These are phyloP conservation scores for Diplazon laetatorius DNA, from an alignment of 2,888 invertebrate species.

Conservation along the genomic window DNA sequence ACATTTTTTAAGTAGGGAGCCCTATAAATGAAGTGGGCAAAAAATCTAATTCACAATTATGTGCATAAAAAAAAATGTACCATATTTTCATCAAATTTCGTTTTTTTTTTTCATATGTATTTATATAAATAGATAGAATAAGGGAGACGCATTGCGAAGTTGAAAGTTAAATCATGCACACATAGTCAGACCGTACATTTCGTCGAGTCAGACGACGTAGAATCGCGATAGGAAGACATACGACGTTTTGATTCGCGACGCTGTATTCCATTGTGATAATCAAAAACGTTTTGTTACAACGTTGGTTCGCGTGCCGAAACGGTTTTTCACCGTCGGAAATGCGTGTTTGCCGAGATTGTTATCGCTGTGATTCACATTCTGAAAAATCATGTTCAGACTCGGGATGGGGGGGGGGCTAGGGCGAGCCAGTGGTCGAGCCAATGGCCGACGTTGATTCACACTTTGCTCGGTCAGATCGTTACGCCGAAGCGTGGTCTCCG, in stretches of 20 bases:
- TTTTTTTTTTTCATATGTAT: too few relatives aligned
- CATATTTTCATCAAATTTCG: too few relatives aligned
- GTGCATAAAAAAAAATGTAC: too few relatives aligned
- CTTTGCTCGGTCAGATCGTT: conserved; percentile 42
- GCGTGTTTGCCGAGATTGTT: conserved; percentile 30
- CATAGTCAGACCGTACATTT: not conserved
- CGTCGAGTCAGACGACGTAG: conserved; percentile 33
- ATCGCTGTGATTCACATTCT: conserved; percentile 37
- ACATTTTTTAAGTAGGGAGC: too few relatives aligned
- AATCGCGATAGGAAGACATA: conserved; percentile 43
- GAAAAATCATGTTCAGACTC: not conserved
- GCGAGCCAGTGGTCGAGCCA: not conserved
- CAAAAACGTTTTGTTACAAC: conserved; percentile 29
- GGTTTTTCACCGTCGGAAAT: conserved; percentile 36
- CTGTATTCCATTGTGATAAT: conserved; percentile 33
- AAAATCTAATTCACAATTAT: too few relatives aligned
- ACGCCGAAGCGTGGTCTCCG: conserved; percentile 45
- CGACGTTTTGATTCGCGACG: conserved; percentile 27
- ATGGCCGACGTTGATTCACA: conserved; percentile 34
- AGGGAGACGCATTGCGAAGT: not conserved
- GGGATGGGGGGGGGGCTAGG: too few relatives aligned
- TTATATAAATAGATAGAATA: too few relatives aligned
- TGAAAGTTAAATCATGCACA: not conserved
- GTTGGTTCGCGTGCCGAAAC: conserved; percentile 43
- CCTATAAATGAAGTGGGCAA: too few relatives aligned